Evolutionary conservation across 2,888 invertebrate genomes (phyloP).

Genomic region (Dione vanillae): DNA sequence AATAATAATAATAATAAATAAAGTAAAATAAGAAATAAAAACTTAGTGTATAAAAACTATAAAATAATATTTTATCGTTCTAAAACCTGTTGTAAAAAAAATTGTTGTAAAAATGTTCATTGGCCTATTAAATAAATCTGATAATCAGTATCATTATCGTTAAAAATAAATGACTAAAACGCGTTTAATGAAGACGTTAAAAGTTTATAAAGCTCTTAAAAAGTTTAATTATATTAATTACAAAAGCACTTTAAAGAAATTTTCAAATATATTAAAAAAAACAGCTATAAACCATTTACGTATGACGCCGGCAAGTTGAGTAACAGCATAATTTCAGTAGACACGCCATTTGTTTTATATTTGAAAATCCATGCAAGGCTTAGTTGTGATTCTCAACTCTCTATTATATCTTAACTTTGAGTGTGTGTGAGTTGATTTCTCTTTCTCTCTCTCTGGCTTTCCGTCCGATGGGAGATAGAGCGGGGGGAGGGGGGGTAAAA

Average conservation of each 20-base stretch:
- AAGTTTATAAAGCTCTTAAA: constrained; percentile 19
- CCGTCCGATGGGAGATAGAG: no score
- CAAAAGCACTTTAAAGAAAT: neutral
- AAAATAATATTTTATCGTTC: no score
- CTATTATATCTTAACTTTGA: no score
- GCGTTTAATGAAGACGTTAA: constrained; percentile 15
- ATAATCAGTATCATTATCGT: constrained; percentile 21
- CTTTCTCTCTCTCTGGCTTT: no score
- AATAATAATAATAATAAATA: no score
- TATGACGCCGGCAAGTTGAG: neutral
- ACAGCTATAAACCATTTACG: constrained; percentile 1
- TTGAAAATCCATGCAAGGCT: neutral
- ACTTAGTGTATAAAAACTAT: no score
- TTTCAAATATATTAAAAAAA: neutral
- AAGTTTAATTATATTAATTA: constrained; percentile 17
- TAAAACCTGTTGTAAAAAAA: no score
- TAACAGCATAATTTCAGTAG: neutral
- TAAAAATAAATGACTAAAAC: constrained; percentile 18
- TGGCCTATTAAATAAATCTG: neutral
- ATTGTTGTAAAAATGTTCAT: neutral
- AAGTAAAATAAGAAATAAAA: no score
- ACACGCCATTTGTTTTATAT: neutral
- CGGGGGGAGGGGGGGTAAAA: no score
- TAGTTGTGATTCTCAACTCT: no score
- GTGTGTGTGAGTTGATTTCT: no score